A percentile compares a stretch with the other conserved stretches of the same genome.
These are phyloP conservation scores for Lasioglossum baleicum DNA, from an alignment of 1,140 invertebrate species.

Conservation along the genomic window DNA sequence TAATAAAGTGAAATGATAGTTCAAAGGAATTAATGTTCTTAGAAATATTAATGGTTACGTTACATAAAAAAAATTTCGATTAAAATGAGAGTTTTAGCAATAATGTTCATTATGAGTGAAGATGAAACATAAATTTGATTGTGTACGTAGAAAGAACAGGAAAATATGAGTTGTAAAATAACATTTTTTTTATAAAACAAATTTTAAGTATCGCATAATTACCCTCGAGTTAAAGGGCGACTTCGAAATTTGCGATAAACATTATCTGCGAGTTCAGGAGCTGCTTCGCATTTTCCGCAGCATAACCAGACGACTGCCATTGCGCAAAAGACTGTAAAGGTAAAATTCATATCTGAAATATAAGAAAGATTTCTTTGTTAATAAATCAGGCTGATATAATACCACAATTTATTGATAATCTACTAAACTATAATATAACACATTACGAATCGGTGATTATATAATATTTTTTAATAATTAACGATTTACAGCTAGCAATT, in stretches of 20 bases:
- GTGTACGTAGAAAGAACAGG: background rate
- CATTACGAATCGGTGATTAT: too few species aligned
- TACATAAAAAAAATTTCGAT: too few species aligned
- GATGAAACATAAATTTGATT: background rate
- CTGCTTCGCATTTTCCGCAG: conserved; percentile 48
- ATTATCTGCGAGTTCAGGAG: conserved; percentile 41
- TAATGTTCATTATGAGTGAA: too few species aligned
- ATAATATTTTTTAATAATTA: too few species aligned
- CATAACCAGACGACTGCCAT: conserved; percentile 51
- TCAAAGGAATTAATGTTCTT: too few species aligned
- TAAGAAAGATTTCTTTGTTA: background rate
- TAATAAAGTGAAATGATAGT: too few species aligned
- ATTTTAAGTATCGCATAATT: conserved; percentile 12
- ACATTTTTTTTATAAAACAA: background rate
- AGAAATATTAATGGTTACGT: too few species aligned
- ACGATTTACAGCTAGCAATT: too few species aligned
- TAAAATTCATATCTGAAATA: conserved; percentile 55
- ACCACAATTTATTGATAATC: too few species aligned
- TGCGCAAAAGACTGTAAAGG: conserved; percentile 29
- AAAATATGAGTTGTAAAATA: background rate
- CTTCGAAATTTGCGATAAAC: conserved; percentile 51
- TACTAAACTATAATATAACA: too few species aligned
- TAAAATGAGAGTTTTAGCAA: too few species aligned
- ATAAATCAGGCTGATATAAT: background rate
- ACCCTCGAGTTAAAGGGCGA: conserved; percentile 50